Conservation (phyloP, 2,113 vertebrate genomes). For the Paralichthys olivaceus region DNA sequence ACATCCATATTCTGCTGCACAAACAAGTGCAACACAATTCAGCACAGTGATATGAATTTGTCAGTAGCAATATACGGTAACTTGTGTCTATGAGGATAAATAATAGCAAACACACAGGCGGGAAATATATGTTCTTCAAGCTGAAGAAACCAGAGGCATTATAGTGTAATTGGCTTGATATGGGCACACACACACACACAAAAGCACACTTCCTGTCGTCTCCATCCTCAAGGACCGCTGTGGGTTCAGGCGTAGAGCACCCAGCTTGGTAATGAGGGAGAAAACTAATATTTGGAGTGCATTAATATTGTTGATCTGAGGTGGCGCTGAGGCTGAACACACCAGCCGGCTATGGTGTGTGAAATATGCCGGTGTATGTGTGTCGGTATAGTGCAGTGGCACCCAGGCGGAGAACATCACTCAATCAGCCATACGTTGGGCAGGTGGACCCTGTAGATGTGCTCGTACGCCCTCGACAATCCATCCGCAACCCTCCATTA, state of each 20-base stretch:
- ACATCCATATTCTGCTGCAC: slow-evolving; percentile 48
- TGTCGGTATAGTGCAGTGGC: slow-evolving; percentile 20
- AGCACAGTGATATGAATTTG: slow-evolving; percentile 42
- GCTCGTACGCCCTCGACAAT: slow-evolving; percentile 34
- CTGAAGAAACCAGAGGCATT: slow-evolving; percentile 25
- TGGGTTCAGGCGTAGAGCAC: slow-evolving; percentile 58
- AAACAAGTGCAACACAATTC: slow-evolving; percentile 51
- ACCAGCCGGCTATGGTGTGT: slow-evolving; percentile 55
- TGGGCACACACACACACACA: slow-evolving; percentile 3
- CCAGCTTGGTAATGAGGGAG: slow-evolving; percentile 64
- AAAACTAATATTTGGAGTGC: slow-evolving; percentile 78
- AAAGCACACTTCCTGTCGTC: slow-evolving; percentile 34
- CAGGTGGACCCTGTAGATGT: slow-evolving; percentile 55
- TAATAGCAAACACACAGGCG: slow-evolving; percentile 23
- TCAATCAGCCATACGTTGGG: slow-evolving; percentile 49
- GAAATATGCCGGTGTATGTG: slow-evolving; percentile 63
- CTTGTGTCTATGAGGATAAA: slow-evolving; percentile 56
- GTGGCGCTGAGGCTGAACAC: slow-evolving; percentile 59
- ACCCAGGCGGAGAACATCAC: slow-evolving; percentile 42
- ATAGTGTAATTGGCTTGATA: slow-evolving; percentile 45
- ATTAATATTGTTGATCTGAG: slow-evolving; percentile 76
- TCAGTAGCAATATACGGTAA: slow-evolving; percentile 41
- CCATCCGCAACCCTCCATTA: slow-evolving; percentile 56
- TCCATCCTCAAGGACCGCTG: slow-evolving; percentile 62
- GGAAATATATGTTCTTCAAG: slow-evolving; percentile 11